A percentile compares a stretch with the other conserved stretches of the same genome.
phyloP scores from a whole-genome alignment of 2,113 vertebrate genomes.

The Hystrix cristata region DNA sequence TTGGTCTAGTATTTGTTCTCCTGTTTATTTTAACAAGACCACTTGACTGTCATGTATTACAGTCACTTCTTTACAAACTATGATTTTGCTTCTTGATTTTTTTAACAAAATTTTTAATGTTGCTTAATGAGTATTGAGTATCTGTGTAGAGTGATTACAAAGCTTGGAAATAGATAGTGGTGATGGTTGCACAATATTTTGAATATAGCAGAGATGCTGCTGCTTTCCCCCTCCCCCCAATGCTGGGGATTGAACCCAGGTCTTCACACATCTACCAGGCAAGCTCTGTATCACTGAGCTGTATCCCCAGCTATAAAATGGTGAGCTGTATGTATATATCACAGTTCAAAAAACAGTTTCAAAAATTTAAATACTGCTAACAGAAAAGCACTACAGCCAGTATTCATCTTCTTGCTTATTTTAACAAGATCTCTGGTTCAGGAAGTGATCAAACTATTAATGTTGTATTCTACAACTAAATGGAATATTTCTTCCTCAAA shows the following conservation, averaged over 20 bases:
- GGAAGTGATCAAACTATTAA: background rate
- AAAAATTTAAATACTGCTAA: background rate
- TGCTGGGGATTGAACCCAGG: background rate
- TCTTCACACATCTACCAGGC: background rate
- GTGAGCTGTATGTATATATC: background rate
- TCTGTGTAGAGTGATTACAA: background rate
- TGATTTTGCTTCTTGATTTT: slow-evolving; percentile 17
- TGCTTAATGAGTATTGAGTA: background rate
- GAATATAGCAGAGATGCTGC: background rate
- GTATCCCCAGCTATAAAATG: background rate
- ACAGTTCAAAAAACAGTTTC: background rate
- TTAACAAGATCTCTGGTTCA: background rate
- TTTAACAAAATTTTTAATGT: background rate
- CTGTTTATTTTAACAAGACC: background rate
- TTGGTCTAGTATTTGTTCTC: background rate
- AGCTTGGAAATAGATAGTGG: background rate
- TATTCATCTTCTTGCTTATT: background rate
- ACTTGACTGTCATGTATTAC: background rate
- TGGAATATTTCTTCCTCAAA: background rate
- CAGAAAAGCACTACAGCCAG: background rate
- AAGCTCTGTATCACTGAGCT: background rate
- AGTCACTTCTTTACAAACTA: background rate
- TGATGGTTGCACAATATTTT: background rate
- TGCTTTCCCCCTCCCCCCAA: background rate
- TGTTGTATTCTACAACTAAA: background rate